phyloP scores from a whole-genome alignment of 2,888 invertebrate species.

The Orthosia gracilis region DNA sequence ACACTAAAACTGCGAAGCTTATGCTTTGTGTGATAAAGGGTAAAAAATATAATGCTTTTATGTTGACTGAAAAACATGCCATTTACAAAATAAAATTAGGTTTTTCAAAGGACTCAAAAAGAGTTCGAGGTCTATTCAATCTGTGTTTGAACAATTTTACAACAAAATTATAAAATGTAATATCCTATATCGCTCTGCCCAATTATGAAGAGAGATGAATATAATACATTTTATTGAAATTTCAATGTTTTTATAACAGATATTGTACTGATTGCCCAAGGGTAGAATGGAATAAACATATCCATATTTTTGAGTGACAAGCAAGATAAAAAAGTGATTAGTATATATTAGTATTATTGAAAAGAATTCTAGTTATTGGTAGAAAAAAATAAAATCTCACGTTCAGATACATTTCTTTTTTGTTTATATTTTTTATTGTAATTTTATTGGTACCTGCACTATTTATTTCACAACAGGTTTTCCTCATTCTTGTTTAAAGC shows the following conservation, averaged over 20 bases:
- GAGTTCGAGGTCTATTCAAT: neutral
- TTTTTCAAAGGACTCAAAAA: neutral
- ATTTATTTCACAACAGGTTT: too few relatives aligned
- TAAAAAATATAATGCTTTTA: neutral
- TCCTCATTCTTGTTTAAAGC: too few relatives aligned
- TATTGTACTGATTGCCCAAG: neutral
- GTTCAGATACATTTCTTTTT: too few relatives aligned
- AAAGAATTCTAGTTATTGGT: neutral
- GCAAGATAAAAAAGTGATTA: neutral
- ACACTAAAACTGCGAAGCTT: slow-evolving; percentile 50
- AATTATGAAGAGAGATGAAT: neutral
- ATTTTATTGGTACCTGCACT: too few relatives aligned
- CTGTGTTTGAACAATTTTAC: neutral
- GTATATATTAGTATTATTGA: neutral
- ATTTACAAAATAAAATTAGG: neutral
- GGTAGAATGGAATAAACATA: neutral
- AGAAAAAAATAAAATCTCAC: neutral
- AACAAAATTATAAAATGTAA: too few relatives aligned
- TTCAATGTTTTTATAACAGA: neutral
- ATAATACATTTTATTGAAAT: neutral
- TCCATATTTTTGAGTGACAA: neutral
- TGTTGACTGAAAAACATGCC: neutral
- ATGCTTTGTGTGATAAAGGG: neutral
- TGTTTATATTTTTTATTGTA: too few relatives aligned
- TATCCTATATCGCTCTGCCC: too few relatives aligned